Evolutionary conservation across 1,140 invertebrate genomes (phyloP).

Genomic region (Cotesia typhae): DNA sequence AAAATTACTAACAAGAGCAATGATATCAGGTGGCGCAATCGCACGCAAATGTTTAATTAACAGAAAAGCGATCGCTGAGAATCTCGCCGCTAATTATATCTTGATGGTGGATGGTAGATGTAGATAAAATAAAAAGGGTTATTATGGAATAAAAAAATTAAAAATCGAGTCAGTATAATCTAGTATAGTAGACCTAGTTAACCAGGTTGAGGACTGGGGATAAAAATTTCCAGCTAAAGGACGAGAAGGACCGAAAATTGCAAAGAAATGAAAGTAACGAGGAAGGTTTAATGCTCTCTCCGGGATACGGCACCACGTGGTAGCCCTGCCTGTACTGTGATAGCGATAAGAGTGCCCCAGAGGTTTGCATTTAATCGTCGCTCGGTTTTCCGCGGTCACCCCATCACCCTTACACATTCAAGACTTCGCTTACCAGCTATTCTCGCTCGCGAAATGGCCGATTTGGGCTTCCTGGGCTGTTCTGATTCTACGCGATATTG

Average conservation of each 20-base stretch:
- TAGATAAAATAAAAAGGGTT: conserved; percentile 2
- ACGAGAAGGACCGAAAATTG: conserved; percentile 17
- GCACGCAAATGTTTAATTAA: conserved; percentile 40
- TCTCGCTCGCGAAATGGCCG: conserved; percentile 26
- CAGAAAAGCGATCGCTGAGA: conserved; percentile 21
- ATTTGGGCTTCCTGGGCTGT: conserved; percentile 11
- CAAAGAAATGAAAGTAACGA: conserved; percentile 26
- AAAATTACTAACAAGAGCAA: background rate
- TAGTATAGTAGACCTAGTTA: too few species aligned
- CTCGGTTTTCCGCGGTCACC: conserved; percentile 24
- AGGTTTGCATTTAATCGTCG: conserved; percentile 46
- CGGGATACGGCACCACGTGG: conserved; percentile 32
- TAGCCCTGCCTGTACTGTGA: conserved; percentile 32
- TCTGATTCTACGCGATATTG: conserved; percentile 5
- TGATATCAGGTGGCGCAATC: conserved; percentile 21
- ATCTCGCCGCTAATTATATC: conserved; percentile 41
- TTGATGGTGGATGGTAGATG: conserved; percentile 14
- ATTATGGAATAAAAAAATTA: conserved; percentile 8
- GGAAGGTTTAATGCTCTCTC: background rate
- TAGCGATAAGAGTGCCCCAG: conserved; percentile 39
- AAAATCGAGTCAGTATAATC: background rate
- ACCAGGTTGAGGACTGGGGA: too few species aligned
- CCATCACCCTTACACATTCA: conserved; percentile 9
- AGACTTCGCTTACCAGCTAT: conserved; percentile 29
- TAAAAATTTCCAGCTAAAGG: background rate